These are phyloP conservation scores for Hirundo rustica DNA, from an alignment of 2,797 vertebrate species.

Conservation along the genomic window DNA sequence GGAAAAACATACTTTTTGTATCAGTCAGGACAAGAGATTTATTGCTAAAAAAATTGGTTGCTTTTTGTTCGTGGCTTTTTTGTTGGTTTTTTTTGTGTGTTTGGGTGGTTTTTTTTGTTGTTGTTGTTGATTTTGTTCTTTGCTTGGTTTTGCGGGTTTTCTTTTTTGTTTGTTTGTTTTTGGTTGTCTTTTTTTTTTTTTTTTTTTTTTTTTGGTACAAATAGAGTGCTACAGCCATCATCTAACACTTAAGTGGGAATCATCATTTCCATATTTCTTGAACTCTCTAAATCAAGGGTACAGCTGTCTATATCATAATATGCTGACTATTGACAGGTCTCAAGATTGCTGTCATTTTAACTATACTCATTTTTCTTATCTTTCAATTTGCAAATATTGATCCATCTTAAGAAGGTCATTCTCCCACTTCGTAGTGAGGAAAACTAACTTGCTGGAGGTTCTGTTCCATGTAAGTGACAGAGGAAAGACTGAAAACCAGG, in stretches of 20 bases:
- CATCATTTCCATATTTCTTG: background rate
- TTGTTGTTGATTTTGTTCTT: background rate
- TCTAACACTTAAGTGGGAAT: background rate
- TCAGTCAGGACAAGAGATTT: background rate
- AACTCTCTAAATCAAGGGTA: background rate
- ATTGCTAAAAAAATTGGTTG: background rate
- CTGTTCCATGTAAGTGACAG: background rate
- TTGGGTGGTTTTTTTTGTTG: background rate
- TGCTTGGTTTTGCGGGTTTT: background rate
- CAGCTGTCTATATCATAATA: background rate
- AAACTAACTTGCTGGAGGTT: background rate
- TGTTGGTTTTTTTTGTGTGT: background rate
- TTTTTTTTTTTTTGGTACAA: background rate
- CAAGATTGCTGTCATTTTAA: background rate
- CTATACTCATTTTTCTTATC: background rate
- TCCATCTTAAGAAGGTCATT: background rate
- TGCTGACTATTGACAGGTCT: background rate
- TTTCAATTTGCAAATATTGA: background rate
- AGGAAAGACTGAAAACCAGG: background rate
- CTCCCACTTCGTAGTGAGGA: background rate
- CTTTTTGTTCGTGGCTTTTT: background rate
- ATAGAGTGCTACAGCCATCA: background rate
- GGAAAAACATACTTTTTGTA: background rate
- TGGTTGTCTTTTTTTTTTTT: background rate
- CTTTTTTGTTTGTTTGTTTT: background rate